phyloP scores from a whole-genome alignment of 92 coral and sea anemone species.

The Muricea muricata region DNA sequence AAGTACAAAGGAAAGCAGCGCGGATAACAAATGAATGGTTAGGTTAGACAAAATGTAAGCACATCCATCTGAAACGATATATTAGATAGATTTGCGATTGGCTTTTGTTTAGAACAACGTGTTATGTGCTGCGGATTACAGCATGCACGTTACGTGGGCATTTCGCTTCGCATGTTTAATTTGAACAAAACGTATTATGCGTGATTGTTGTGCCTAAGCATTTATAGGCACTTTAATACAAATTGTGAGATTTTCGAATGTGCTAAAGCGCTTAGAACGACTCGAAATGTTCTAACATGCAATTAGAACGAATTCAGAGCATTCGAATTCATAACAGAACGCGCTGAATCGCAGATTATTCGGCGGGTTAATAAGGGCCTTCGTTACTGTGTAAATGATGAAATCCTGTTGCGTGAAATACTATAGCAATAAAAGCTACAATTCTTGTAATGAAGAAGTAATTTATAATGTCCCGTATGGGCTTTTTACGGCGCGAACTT shows the following conservation, averaged over 20 bases:
- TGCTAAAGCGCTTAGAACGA: not conserved
- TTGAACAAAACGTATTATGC: not conserved
- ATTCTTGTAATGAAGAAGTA: not conserved
- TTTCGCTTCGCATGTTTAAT: conserved; percentile 4
- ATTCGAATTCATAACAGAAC: not conserved
- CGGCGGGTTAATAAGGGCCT: not conserved
- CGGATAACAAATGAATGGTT: not conserved
- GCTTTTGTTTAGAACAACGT: not conserved
- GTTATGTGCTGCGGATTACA: not conserved
- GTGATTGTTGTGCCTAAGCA: conserved; percentile 5
- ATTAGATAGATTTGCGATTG: not conserved
- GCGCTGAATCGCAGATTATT: not conserved
- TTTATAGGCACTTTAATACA: not conserved
- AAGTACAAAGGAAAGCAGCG: not conserved
- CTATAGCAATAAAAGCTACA: not conserved
- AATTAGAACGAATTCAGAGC: not conserved
- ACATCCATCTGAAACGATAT: too few relatives aligned
- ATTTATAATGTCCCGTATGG: too few relatives aligned
- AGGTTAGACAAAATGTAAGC: not conserved
- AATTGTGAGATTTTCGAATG: conserved; percentile 3
- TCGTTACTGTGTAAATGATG: not conserved
- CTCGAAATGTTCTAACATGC: not conserved
- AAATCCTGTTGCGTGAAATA: not conserved
- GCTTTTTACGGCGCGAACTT: not conserved
- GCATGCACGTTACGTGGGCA: conserved; percentile 11